Evolutionary conservation across 2,888 invertebrate species (phyloP).

Genomic region (Acheta domesticus): DNA sequence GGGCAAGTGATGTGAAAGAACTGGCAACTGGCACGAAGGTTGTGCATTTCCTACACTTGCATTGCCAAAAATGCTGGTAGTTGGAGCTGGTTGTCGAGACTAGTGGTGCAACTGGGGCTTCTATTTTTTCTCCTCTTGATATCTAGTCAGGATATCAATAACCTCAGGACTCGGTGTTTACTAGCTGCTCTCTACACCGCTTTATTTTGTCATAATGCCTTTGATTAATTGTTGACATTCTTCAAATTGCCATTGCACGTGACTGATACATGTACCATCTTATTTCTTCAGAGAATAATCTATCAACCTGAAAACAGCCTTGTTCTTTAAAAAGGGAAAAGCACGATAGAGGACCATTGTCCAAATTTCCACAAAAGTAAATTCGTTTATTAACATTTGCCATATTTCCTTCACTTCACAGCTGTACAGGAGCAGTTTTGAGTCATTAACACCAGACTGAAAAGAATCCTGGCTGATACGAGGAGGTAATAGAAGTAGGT

Average conservation of each 20-base stretch:
- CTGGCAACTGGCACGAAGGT: background rate
- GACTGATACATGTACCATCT: slow-evolving; percentile 48
- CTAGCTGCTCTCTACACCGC: slow-evolving; percentile 55
- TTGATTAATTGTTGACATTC: slow-evolving; percentile 50
- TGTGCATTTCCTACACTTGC: background rate
- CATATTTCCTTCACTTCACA: slow-evolving; percentile 27
- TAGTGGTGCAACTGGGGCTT: background rate
- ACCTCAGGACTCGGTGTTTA: slow-evolving; percentile 53
- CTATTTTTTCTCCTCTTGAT: slow-evolving; percentile 23
- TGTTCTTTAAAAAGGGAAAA: slow-evolving; percentile 75
- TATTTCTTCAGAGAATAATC: slow-evolving; percentile 77
- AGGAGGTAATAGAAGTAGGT: background rate
- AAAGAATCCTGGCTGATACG: background rate
- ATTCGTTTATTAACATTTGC: slow-evolving; percentile 49
- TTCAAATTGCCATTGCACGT: slow-evolving; percentile 26
- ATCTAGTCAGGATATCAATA: slow-evolving; percentile 44
- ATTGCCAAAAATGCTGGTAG: background rate
- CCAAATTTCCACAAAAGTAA: slow-evolving; percentile 63
- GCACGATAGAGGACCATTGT: slow-evolving; percentile 77
- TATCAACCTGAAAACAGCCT: slow-evolving; percentile 66
- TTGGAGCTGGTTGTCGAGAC: background rate
- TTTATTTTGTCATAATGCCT: slow-evolving; percentile 54
- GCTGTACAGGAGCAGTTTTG: too few relatives aligned
- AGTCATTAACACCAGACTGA: background rate
- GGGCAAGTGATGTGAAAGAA: background rate